These are phyloP conservation scores for Actinopyga echinites DNA, from an alignment of 53 echinoderm and acorn worm species.

Conservation along the genomic window DNA sequence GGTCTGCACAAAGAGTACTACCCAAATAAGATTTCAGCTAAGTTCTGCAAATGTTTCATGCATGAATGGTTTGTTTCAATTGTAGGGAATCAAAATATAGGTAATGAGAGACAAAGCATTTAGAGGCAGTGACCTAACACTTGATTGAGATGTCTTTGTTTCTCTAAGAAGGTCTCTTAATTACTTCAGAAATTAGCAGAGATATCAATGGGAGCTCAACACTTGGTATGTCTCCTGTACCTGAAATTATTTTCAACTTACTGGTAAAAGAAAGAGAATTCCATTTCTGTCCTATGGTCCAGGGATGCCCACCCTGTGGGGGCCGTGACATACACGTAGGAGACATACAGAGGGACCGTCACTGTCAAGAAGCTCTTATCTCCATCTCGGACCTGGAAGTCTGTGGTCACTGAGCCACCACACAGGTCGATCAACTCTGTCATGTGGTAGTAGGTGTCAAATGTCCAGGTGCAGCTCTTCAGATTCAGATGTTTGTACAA, in stretches of 20 bases:
- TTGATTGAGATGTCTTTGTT: too few species aligned
- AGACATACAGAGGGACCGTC: conserved; percentile 89
- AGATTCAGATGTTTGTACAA: conserved; percentile 95
- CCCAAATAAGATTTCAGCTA: too few species aligned
- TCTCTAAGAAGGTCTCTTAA: too few species aligned
- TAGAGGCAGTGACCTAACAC: too few species aligned
- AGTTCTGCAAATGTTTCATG: too few species aligned
- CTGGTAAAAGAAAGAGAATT: conserved; percentile 99
- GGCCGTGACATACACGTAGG: conserved; percentile 93
- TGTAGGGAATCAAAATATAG: too few species aligned
- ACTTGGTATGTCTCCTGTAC: too few species aligned
- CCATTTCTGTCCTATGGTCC: conserved; percentile 98
- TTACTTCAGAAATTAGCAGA: too few species aligned
- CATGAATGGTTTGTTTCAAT: too few species aligned
- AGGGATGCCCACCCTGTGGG: conserved; percentile 96
- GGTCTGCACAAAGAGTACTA: too few species aligned
- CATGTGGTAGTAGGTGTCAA: conserved; percentile 99
- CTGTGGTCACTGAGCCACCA: conserved; percentile 89
- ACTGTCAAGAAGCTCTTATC: conserved; percentile 96
- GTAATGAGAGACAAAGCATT: too few species aligned
- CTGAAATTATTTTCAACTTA: conserved; percentile 57
- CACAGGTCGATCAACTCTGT: conserved; percentile 96
- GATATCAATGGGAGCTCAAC: too few species aligned
- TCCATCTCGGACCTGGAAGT: conserved; percentile 91
- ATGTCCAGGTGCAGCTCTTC: conserved; percentile 97